Percentiles rank a stretch among this genome's conserved stretches.
Evolutionary conservation across 2,888 invertebrate genomes (phyloP).

Genomic region (Dynastes maya): DNA sequence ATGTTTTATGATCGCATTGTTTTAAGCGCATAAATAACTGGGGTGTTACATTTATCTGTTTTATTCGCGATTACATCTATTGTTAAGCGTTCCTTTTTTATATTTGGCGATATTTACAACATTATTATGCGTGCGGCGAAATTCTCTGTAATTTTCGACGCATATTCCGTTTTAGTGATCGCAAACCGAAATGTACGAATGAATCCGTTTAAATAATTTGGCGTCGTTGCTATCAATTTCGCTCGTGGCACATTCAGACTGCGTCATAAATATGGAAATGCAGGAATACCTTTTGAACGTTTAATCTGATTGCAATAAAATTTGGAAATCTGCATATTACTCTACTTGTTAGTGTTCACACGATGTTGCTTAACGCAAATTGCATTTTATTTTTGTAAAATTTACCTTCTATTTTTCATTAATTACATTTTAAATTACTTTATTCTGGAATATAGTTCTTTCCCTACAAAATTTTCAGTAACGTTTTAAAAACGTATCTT

Average conservation of each 20-base stretch:
- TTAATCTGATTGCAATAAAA: too few relatives aligned
- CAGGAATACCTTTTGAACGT: too few relatives aligned
- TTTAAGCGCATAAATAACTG: slow-evolving; percentile 57
- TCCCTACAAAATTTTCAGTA: too few relatives aligned
- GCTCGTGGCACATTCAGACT: too few relatives aligned
- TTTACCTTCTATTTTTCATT: background rate
- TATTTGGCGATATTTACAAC: slow-evolving; percentile 46
- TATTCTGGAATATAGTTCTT: too few relatives aligned
- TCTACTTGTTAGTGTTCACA: too few relatives aligned
- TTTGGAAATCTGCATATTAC: too few relatives aligned
- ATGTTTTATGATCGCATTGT: slow-evolving; percentile 66
- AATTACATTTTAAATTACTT: too few relatives aligned
- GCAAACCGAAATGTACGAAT: background rate
- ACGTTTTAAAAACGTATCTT: too few relatives aligned
- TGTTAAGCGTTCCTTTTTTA: slow-evolving; percentile 49
- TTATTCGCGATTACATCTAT: slow-evolving; percentile 54
- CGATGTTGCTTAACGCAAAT: too few relatives aligned
- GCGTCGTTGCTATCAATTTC: too few relatives aligned
- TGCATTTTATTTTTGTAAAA: background rate
- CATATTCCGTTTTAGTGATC: slow-evolving; percentile 10
- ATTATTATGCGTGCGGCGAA: slow-evolving; percentile 35
- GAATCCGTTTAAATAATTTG: slow-evolving; percentile 11
- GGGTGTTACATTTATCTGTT: slow-evolving; percentile 57
- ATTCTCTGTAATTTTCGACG: slow-evolving; percentile 40
- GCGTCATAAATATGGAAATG: too few relatives aligned